Evolutionary conservation across 1,140 invertebrate genomes (phyloP).

Genomic region (Drosophila kikkawai): DNA sequence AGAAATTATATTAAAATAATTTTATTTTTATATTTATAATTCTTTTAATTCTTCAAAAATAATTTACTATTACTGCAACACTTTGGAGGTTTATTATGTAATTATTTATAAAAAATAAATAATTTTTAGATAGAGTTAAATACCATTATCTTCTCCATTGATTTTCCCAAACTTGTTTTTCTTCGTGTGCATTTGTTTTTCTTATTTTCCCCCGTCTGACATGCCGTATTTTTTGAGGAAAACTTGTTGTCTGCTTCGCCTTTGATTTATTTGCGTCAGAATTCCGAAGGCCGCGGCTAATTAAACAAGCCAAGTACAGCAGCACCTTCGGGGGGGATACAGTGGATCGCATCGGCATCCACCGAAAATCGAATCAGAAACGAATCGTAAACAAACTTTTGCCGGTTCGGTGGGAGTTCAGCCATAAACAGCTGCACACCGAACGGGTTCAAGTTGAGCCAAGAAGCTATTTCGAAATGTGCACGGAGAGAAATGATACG

Average conservation of each 20-base stretch:
- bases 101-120: background rate
- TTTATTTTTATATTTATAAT: too few species aligned
- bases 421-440: conserved; percentile 59
- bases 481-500: conserved; percentile 1
- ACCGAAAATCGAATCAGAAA: conserved; percentile 29
- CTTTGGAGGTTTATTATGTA: too few species aligned
- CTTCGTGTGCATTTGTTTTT: conserved; percentile 15
- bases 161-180: background rate
- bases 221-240: conserved; percentile 17
- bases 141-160: background rate
- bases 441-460: conserved; percentile 47
- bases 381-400: conserved; percentile 51
- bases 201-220: background rate
- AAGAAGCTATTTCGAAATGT: conserved; percentile 32
- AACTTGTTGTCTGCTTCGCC: conserved; percentile 13
- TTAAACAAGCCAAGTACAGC: conserved; percentile 45
- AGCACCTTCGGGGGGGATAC: conserved; percentile 26
- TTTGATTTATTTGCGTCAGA: conserved; percentile 68
- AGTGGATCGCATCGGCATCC: conserved; percentile 18
- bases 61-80: too few species aligned
- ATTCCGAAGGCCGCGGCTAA: conserved; percentile 44
- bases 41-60: too few species aligned
- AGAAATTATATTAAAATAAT: too few species aligned
- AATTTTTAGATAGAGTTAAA: too few species aligned
- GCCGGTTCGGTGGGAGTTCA: conserved; percentile 30